Evolutionary conservation across 2,888 invertebrate species (phyloP).

Genomic region (Drepana falcataria): DNA sequence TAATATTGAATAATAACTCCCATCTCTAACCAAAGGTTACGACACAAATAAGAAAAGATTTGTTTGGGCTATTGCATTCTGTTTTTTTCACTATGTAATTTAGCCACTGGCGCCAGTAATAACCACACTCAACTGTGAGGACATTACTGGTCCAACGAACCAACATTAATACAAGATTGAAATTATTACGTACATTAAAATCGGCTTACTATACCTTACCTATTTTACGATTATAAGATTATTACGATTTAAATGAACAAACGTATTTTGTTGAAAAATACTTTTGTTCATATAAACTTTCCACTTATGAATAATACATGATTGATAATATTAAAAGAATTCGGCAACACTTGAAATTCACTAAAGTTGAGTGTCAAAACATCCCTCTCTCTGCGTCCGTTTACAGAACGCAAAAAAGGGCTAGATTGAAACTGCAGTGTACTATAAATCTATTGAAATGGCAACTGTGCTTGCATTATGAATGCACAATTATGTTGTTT

Average conservation of each 20-base stretch:
- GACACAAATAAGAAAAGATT: conserved; percentile 58
- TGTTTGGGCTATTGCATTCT: conserved; percentile 77
- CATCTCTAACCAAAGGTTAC: conserved; percentile 48
- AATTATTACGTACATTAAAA: conserved; percentile 75
- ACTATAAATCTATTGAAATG: conserved; percentile 67
- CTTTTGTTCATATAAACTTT: conserved; percentile 39
- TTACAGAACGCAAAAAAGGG: conserved; percentile 9
- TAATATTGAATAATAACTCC: conserved; percentile 36
- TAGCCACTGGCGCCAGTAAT: conserved; percentile 36
- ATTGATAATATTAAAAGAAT: conserved; percentile 74
- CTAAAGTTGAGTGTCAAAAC: conserved; percentile 42
- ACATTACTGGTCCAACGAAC: conserved; percentile 23
- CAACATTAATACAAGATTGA: conserved; percentile 75
- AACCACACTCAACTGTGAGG: conserved; percentile 7
- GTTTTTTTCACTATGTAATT: conserved; percentile 51
- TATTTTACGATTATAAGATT: conserved; percentile 67
- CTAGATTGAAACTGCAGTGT: conserved; percentile 38
- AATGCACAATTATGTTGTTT: conserved; percentile 32
- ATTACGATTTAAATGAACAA: conserved; percentile 44
- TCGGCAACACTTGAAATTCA: conserved; percentile 78
- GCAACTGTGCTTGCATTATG: conserved; percentile 56
- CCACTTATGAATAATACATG: conserved; percentile 70
- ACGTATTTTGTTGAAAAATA: conserved; percentile 9
- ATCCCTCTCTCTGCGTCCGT: conserved; percentile 20
- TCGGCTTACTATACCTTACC: conserved; percentile 75